Base-by-base conservation (phyloP, 2,113 vertebrate species). In the Globicephala melas region DNA sequence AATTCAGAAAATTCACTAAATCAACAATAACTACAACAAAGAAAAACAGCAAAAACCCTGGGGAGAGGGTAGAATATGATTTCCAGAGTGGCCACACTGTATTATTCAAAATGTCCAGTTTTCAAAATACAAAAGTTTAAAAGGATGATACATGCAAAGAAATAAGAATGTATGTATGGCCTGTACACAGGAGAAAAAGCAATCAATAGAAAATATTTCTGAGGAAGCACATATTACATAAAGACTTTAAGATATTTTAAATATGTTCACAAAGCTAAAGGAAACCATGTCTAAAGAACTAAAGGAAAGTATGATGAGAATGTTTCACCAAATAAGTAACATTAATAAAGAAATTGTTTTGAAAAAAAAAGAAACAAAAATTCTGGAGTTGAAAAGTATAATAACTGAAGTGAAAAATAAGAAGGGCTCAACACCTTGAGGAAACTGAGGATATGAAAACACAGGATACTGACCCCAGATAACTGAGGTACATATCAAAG, bases 1-100 rank as follows among this genome's bases (percentile, higher is more conserved):
- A 50, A 62, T 94, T 96, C 58, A 79, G 58, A 80, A 86, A 95
- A 89, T 9, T 92, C 47, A 90, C 44, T 60, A 92, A 96, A 26
- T 28, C 89, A 95, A 55, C 31, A 94, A 44, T 38, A 81, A 76
- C 11, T 74, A 41, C 28, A 90, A 95, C 6, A 73, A 89, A 38
- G 8, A 77, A 17, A 63, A 79, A 71, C 0, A 84, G 89, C 10
- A 94, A 55, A 94, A 92, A 33, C 6, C 58, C 33, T 67, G 26
- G 20, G 25, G 26, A 36, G 10, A 1, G 4, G 26, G 2, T 36
- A 67, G 15, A 90, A 80, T 63, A 58, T 73, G 41, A 89, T 85
- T 94, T 97, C 21, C 23, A 55, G 23, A 79, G n/a, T 80, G 79
- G 7, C 17, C 44, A 84, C 26, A 53, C 83, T 73, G 47, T 65